phyloP scores from a whole-genome alignment of 2,888 invertebrate genomes.

The Coelopa pilipes region DNA sequence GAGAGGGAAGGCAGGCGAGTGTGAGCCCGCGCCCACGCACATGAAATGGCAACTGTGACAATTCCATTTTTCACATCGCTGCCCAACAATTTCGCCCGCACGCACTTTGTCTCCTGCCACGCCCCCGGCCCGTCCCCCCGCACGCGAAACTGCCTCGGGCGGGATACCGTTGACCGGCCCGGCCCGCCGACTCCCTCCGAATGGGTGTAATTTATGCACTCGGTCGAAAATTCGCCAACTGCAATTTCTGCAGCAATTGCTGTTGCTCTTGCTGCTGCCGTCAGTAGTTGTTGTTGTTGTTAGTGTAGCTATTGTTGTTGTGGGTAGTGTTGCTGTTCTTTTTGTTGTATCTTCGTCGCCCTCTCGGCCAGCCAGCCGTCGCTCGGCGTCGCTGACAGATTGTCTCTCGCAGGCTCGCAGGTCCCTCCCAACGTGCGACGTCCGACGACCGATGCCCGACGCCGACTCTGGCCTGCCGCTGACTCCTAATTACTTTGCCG shows the following conservation, averaged over 20 bases:
- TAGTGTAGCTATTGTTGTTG: background rate
- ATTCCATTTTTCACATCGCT: slow-evolving; percentile 49
- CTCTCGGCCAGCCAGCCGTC: background rate
- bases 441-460: too few species aligned
- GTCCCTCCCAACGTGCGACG: background rate
- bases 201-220: slow-evolving; percentile 34
- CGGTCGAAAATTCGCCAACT: slow-evolving; percentile 35
- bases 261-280: background rate
- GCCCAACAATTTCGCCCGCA: slow-evolving; percentile 45
- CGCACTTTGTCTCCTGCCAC: slow-evolving; percentile 20
- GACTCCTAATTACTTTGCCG: slow-evolving; percentile 31
- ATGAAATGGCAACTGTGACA: slow-evolving; percentile 46
- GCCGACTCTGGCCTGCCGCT: background rate
- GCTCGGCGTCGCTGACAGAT: background rate
- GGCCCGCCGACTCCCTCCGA: slow-evolving; percentile 2
- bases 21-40: slow-evolving; percentile 22
- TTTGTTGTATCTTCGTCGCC: background rate
- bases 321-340: background rate
- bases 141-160: background rate
- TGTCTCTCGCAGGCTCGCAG: background rate
- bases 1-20: background rate
- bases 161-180: background rate
- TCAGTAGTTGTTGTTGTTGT: too few species aligned
- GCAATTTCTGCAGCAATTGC: slow-evolving; percentile 18
- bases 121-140: too few species aligned